These are phyloP conservation scores for Chymomyza caudatula DNA, from an alignment of 2,888 invertebrate species.

Conservation along the genomic window DNA sequence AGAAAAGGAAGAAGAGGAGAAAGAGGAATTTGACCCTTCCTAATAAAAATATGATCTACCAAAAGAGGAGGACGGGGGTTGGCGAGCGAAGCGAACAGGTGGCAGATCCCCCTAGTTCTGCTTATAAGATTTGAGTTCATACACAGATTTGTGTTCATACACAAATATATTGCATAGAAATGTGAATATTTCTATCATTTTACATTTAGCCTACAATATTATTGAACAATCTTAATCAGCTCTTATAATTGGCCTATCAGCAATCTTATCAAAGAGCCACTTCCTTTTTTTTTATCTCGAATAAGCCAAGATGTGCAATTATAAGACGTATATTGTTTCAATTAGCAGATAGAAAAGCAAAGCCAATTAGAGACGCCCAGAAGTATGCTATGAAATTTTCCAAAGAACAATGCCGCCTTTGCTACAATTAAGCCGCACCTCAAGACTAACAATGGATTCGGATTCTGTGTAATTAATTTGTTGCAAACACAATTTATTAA, in stretches of 20 bases:
- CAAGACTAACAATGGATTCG: neutral
- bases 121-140: too few species aligned
- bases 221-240: too few species aligned
- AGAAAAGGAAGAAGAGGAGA: too few species aligned
- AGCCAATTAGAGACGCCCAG: slow-evolving; percentile 2
- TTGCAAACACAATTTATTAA: slow-evolving; percentile 62
- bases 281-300: neutral
- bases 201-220: too few species aligned
- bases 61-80: too few species aligned
- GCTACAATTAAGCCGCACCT: neutral
- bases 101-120: too few species aligned
- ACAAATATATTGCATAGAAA: too few species aligned
- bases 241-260: neutral
- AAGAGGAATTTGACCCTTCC: too few species aligned
- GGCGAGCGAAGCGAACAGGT: too few species aligned
- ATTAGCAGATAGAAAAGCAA: neutral
- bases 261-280: neutral
- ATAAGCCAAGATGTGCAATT: neutral
- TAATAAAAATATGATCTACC: too few species aligned
- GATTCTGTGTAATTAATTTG: slow-evolving; percentile 58
- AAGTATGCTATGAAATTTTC: slow-evolving; percentile 29
- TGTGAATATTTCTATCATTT: too few species aligned
- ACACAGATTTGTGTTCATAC: too few species aligned
- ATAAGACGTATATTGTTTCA: neutral
- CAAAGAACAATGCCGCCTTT: neutral